phyloP scores from a whole-genome alignment of 1,140 invertebrate genomes.

The Drosophila bocqueti region DNA sequence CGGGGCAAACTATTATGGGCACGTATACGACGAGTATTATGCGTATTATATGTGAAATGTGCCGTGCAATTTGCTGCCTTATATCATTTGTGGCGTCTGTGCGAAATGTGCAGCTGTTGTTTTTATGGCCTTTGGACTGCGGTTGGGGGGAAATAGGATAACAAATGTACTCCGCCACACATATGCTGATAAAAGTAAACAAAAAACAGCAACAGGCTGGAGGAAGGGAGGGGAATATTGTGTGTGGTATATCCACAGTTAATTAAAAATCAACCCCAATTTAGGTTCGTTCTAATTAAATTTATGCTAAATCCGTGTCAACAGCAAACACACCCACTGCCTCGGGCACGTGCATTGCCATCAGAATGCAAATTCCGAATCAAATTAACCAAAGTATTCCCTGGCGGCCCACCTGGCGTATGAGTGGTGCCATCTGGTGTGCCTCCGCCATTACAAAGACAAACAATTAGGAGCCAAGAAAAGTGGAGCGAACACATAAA shows the following conservation, averaged over 20 bases:
- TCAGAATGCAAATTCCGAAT: constrained; percentile 51
- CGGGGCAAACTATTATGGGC: constrained; percentile 40
- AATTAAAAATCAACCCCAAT: constrained; percentile 43
- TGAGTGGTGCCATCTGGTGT: constrained; percentile 46
- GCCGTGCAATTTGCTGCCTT: constrained; percentile 53
- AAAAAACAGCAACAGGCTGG: constrained; percentile 35
- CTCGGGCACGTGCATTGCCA: constrained; percentile 14
- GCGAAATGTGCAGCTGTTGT: constrained; percentile 70
- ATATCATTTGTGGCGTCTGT: constrained; percentile 57
- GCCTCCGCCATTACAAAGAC: constrained; percentile 17
- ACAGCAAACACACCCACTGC: neutral
- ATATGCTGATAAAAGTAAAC: constrained; percentile 29
- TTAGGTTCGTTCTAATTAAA: constrained; percentile 37
- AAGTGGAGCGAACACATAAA: neutral
- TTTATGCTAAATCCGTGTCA: constrained; percentile 50
- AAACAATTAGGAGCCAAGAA: constrained; percentile 29
- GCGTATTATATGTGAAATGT: constrained; percentile 43
- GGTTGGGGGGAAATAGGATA: constrained; percentile 26
- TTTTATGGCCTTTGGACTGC: constrained; percentile 33
- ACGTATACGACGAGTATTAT: constrained; percentile 41
- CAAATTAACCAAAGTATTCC: constrained; percentile 49
- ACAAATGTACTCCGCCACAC: constrained; percentile 16
- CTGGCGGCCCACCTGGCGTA: constrained; percentile 64
- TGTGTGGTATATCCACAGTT: constrained; percentile 18
- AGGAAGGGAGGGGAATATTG: neutral